Evolutionary conservation across 2,888 invertebrate genomes (phyloP), one percentile per base, ranked within the genome.

Genomic region (Eupithecia tripunctaria): DNA sequence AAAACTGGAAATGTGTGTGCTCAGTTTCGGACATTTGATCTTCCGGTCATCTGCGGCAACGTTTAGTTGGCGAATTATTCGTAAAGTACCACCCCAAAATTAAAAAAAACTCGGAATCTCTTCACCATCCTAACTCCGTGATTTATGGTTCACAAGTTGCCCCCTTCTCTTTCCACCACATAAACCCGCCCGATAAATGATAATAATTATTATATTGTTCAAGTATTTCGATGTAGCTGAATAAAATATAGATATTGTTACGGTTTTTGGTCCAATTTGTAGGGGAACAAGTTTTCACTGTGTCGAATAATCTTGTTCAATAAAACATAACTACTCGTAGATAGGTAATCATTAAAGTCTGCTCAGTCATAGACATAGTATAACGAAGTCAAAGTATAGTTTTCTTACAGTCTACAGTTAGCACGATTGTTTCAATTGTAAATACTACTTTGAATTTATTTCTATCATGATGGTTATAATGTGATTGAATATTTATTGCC

Each of bases 141-240:
- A 78, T 80, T 77, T 78, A 80, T 79, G 74, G 79, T 82, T 81
- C 74, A 76, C 80, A 82, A 87, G 84, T 86, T 87, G 72, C 78
- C 79, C 79, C 75, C 82, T 86, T 85, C 82, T 77, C 82, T 76
- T 94, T 94, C 93, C 94, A 81, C 86, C 83, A 92, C 93, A 93
- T 93, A 93, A 93, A 93, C 86, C 86, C 87, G 85, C 82, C 85
- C 89, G 89, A 90, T 91, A 91, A 90, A 93, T 89, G 92, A 93
- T 93, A 93, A 93, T 92, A 94, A 94, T 94, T 93, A 93, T 94
- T 92, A 92, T 94, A 94, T 94, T 94, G 94, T 92, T 94, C 89
- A 92, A 93, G 90, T 92, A 88, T 94, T 91, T 88, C 89, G 87
- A 88, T 91, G 91, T 91, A 91, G 92, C 88, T 87, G 90, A 90